These are phyloP conservation scores for Gymnocephalus cernua DNA, from an alignment of 2,113 vertebrate species.

Conservation along the genomic window DNA sequence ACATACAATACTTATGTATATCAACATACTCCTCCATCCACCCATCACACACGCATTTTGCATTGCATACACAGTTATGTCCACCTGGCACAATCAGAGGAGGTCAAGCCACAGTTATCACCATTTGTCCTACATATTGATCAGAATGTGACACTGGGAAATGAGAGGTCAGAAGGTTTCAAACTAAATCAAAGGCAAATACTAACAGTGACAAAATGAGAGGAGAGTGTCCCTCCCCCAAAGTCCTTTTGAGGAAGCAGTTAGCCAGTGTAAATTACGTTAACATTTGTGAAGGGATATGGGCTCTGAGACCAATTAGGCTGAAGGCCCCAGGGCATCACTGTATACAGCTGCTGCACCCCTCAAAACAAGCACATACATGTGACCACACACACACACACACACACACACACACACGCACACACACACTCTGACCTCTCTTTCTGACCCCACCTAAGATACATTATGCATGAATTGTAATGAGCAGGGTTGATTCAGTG, in stretches of 20 bases:
- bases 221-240: neutral
- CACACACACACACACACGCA: neutral
- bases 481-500: conserved; percentile 45
- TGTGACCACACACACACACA: conserved; percentile 8
- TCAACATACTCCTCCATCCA: neutral
- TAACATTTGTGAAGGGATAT: conserved; percentile 56
- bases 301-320: conserved; percentile 67
- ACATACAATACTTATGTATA: neutral
- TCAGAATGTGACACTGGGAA: conserved; percentile 61
- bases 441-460: conserved; percentile 13
- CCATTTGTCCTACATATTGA: conserved; percentile 79
- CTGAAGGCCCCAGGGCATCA: conserved; percentile 45
- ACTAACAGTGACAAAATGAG: conserved; percentile 57
- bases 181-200: conserved; percentile 70
- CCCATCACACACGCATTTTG: neutral
- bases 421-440: neutral
- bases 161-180: conserved; percentile 69
- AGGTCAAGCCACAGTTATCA: conserved; percentile 65
- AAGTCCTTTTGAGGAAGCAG: conserved; percentile 24
- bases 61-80: neutral
- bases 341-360: conserved; percentile 33
- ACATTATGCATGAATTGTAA: conserved; percentile 61
- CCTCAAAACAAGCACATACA: conserved; percentile 25
- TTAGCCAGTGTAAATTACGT: conserved; percentile 50
- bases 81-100: conserved; percentile 23